Evolutionary conservation across 2,888 invertebrate genomes (phyloP).

Genomic region (Cacoxenus indagator): DNA sequence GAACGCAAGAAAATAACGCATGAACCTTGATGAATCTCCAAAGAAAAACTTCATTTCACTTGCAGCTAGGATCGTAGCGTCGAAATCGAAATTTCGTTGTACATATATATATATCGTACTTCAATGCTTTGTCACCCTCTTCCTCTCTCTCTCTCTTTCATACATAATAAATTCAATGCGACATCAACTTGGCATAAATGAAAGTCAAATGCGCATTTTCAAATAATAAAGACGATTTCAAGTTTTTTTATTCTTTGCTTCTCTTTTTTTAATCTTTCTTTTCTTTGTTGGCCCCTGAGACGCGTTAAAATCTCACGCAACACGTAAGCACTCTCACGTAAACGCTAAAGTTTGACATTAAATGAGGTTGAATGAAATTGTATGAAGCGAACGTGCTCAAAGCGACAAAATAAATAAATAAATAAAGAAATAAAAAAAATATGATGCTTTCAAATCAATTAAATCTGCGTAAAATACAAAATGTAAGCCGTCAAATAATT

Average conservation of each 20-base stretch:
- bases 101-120: not conserved
- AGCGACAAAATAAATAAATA: not conserved
- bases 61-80: not conserved
- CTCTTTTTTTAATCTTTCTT: not conserved
- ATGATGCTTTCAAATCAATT: constrained; percentile 11
- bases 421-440: not conserved
- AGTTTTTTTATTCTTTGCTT: not conserved
- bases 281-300: not conserved
- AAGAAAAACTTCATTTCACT: not conserved
- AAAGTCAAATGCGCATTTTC: constrained; percentile 18
- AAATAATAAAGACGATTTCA: constrained; percentile 13
- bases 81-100: not conserved
- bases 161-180: not conserved
- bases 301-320: not conserved
- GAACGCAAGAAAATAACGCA: constrained; percentile 63
- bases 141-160: not conserved
- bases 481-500: not conserved
- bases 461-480: not conserved
- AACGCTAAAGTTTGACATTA: not conserved
- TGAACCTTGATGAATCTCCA: constrained; percentile 39
- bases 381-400: not conserved
- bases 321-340: not conserved
- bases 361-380: not conserved
- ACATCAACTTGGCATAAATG: constrained; percentile 14
- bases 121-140: not conserved